A percentile compares a stretch with the other conserved stretches of the same genome.
These are phyloP conservation scores for Nyctalus aviator DNA, from an alignment of 2,797 vertebrate species.

Conservation along the genomic window DNA sequence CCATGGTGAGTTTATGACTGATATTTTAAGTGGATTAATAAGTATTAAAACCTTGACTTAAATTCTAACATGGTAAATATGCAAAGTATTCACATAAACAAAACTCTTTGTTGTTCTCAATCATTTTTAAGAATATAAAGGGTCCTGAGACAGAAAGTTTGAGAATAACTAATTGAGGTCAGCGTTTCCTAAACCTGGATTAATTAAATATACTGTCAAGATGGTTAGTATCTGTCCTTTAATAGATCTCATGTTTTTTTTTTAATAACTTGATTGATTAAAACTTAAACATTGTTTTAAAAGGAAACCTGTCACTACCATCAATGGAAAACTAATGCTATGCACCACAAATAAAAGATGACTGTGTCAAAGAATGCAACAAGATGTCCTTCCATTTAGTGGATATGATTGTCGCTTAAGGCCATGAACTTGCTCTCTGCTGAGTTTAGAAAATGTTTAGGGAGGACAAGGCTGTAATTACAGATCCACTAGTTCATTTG, in stretches of 20 bases:
- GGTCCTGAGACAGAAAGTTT: not conserved
- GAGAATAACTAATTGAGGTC: not conserved
- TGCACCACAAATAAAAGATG: not conserved
- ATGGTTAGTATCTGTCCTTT: not conserved
- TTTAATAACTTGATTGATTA: not conserved
- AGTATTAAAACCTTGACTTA: slow-evolving; percentile 3
- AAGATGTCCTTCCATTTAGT: not conserved
- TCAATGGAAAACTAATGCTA: not conserved
- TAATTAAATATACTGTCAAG: not conserved
- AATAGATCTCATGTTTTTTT: not conserved
- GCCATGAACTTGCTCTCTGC: not conserved
- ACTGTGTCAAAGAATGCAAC: not conserved
- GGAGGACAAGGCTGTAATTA: not conserved
- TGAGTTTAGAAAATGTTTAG: not conserved
- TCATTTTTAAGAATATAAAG: slow-evolving; percentile 6
- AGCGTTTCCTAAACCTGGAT: not conserved
- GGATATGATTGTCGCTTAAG: not conserved
- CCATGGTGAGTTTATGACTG: not conserved
- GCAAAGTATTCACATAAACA: not conserved
- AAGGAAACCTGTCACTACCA: not conserved
- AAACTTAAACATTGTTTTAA: slow-evolving; percentile 36
- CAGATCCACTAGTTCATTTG: not conserved
- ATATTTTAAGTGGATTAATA: slow-evolving; percentile 34
- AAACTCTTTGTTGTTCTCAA: not conserved
- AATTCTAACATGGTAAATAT: not conserved